These are phyloP conservation scores for Penaeus japonicus DNA, from an alignment of 1,140 invertebrate genomes.

Conservation along the genomic window DNA sequence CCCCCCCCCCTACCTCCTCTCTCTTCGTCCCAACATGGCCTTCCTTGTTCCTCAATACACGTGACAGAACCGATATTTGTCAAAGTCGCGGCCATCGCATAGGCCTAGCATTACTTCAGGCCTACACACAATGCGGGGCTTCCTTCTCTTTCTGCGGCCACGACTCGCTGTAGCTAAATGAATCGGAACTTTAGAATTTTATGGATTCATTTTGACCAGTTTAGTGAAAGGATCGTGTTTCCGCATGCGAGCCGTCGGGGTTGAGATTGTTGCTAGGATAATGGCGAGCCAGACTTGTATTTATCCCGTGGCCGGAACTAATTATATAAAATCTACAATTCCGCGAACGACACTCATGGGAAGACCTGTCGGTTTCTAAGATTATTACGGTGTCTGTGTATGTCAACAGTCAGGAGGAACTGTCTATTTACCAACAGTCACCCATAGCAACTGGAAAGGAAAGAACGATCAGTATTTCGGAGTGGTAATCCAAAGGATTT, in stretches of 20 bases:
- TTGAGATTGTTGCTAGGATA: slow-evolving; percentile 21
- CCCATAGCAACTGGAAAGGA: too few relatives aligned
- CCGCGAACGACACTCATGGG: too few relatives aligned
- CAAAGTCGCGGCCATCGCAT: slow-evolving; percentile 31
- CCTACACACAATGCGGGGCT: slow-evolving; percentile 25
- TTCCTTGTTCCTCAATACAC: slow-evolving; percentile 38
- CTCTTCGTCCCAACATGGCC: slow-evolving; percentile 22
- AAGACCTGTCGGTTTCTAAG: too few relatives aligned
- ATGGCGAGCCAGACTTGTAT: neutral
- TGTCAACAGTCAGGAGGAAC: too few relatives aligned
- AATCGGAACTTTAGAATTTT: slow-evolving; percentile 39
- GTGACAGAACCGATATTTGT: slow-evolving; percentile 45
- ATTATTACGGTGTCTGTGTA: too few relatives aligned
- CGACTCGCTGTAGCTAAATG: neutral
- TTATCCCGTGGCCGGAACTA: slow-evolving; percentile 8
- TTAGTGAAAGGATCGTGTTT: slow-evolving; percentile 15
- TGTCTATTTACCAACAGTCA: too few relatives aligned
- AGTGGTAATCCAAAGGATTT: too few relatives aligned
- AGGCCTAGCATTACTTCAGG: slow-evolving; percentile 25
- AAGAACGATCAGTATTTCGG: too few relatives aligned
- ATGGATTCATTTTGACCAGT: slow-evolving; percentile 42
- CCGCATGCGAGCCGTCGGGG: neutral
- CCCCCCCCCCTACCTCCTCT: neutral
- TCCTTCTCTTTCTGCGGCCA: slow-evolving; percentile 16
- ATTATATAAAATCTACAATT: slow-evolving; percentile 16